Evolutionary conservation across 2,888 invertebrate species (phyloP).

Genomic region (Syrphus vitripennis): DNA sequence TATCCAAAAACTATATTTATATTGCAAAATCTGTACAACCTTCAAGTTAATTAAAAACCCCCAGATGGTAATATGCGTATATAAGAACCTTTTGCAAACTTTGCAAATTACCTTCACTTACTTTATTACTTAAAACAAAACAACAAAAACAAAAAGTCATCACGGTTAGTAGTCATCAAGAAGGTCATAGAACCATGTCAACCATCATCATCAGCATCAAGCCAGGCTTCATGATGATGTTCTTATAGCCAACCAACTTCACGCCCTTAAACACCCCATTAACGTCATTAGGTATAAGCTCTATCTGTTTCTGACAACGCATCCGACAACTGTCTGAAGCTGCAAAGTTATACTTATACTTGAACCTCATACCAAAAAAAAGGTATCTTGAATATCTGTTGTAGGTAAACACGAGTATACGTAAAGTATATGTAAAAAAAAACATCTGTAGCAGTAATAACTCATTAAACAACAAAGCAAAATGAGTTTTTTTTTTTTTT

Average conservation of each 20-base stretch:
- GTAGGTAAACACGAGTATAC: not conserved
- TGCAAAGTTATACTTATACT: constrained; percentile 7
- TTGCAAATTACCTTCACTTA: constrained; percentile 11
- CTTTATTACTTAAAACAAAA: not conserved
- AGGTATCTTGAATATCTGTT: not conserved
- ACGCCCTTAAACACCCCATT: constrained; percentile 53
- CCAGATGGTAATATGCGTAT: constrained; percentile 4
- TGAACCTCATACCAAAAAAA: not conserved
- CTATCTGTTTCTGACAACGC: constrained; percentile 23
- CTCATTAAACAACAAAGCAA: constrained; percentile 60
- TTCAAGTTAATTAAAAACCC: constrained; percentile 15
- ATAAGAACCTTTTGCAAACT: not conserved
- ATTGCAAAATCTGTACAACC: not conserved
- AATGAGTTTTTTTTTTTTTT: constrained; percentile 30
- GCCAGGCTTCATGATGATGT: not conserved
- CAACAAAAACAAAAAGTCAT: not conserved
- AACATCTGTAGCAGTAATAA: constrained; percentile 43
- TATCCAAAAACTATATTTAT: too few relatives aligned
- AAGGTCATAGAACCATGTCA: constrained; percentile 36
- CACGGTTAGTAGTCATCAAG: constrained; percentile 10
- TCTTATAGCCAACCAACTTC: constrained; percentile 9
- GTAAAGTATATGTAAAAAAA: not conserved
- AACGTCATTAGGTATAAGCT: constrained; percentile 39
- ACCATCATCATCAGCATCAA: not conserved
- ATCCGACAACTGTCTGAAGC: not conserved